Evolutionary conservation across 2,113 vertebrate species (phyloP).

Genomic region (Smithornis capensis): DNA sequence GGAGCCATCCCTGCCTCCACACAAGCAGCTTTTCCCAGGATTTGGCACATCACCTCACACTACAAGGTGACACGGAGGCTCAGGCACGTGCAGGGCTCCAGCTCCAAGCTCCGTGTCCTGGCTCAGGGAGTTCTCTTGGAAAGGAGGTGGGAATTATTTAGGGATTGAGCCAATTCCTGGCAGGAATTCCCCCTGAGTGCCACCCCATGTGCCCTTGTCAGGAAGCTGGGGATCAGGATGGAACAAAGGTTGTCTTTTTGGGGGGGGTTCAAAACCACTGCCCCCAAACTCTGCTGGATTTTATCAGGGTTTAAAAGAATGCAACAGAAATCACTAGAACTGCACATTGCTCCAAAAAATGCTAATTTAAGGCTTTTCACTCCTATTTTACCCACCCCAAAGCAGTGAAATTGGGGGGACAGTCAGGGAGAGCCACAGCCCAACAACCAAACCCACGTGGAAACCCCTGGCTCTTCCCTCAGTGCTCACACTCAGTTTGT

Average conservation of each 20-base stretch:
- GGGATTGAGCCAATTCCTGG: background rate
- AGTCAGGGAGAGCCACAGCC: background rate
- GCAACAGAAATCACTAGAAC: background rate
- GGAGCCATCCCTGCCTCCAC: background rate
- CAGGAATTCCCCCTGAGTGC: background rate
- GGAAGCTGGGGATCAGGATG: background rate
- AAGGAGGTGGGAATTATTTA: background rate
- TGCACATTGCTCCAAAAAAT: background rate
- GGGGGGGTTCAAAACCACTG: background rate
- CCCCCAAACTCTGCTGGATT: background rate
- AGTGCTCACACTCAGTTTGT: background rate
- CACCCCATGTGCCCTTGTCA: fast-evolving
- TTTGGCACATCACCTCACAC: background rate
- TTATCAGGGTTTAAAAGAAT: background rate
- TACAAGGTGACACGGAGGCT: background rate
- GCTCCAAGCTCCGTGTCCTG: background rate
- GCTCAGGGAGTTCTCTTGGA: background rate
- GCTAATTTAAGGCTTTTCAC: background rate
- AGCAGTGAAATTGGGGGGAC: background rate
- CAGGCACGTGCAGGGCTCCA: fast-evolving
- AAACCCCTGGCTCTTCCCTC: background rate
- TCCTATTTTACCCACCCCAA: background rate
- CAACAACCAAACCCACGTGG: fast-evolving
- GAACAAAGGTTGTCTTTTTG: background rate
- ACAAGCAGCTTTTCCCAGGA: background rate